Evolutionary conservation across 37 sponge, comb jelly and placozoan species (phyloP).

Genomic region (Amphimedon queenslandica): DNA sequence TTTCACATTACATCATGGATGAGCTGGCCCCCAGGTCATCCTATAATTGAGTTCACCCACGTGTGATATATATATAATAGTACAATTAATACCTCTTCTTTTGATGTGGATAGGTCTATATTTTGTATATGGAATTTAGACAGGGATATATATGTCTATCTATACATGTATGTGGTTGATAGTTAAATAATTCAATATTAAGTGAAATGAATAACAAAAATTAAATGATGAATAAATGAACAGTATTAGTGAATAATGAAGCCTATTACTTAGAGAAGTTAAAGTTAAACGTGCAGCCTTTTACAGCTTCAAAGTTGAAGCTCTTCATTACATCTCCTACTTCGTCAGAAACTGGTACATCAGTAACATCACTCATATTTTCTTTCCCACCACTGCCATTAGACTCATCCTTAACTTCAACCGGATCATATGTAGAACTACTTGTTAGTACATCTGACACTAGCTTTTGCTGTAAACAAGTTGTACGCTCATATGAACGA

Average conservation of each 20-base stretch:
- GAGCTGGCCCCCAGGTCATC: too few species aligned
- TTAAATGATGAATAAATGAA: neutral
- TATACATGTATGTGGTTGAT: neutral
- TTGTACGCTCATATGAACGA: neutral
- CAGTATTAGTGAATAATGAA: neutral
- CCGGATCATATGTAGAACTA: neutral
- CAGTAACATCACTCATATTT: too few species aligned
- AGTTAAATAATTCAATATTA: neutral
- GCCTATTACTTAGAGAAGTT: neutral
- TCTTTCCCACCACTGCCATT: too few species aligned
- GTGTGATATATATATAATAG: conserved; percentile 2
- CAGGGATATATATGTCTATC: neutral
- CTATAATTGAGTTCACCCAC: too few species aligned
- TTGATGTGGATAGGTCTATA: neutral
- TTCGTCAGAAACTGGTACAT: too few species aligned
- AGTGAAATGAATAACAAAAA: neutral
- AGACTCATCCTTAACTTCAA: neutral
- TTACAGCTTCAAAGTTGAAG: neutral
- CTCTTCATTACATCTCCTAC: too few species aligned
- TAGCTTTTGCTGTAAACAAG: neutral
- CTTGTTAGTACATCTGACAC: neutral
- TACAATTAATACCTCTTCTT: neutral
- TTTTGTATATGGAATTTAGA: neutral
- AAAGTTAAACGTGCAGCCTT: neutral
- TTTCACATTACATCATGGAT: too few species aligned